Evolutionary conservation across 1,140 invertebrate genomes (phyloP), one percentile per base, ranked within the genome.

Genomic region (Atta cephalotes): DNA sequence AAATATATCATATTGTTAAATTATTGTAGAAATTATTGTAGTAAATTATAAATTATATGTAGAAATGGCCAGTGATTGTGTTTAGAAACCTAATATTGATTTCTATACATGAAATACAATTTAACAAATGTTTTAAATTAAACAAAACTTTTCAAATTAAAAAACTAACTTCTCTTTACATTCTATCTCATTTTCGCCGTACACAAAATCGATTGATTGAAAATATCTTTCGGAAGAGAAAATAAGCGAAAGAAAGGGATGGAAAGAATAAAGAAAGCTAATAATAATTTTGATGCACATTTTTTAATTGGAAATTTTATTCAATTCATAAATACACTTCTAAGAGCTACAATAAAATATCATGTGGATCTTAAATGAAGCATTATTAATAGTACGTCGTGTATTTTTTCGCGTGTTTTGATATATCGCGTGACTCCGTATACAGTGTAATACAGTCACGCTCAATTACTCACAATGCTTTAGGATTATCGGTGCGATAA

Each of bases 401-500:
- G 21, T 10, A 71, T 71, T 68, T 68, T 68, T 68, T 87, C 18
- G 45, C 53, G 45, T 62, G 63, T 25, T 53, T 9, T 25, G 21
- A 28, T 45, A 28, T 45, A 79, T 87, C 21, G n/a, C 28, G 51
- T 63, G 78, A 28, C 53, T 76, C 21, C 7, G 16, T 72, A 78
- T 68, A 31, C 51, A 72, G 63, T 51, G 72, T 89, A 89, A 84
- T 76, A 88, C 39, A 74, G 49, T 72, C 58, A 63, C 58, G 56
- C 63, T 58, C 51, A 88, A 87, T 28, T 85, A 58, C 77, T 60
- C 71, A 71, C 71, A 85, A 60, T 53, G 65, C 87, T 88, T 88
- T 74, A 21, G 18, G 65, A 35, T 87, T 58, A 51, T n/a, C 18
- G 28, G 85, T 21, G 39, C 60, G 85, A 76, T 82, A 82, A 45